These are phyloP conservation scores for Polypterus senegalus DNA, from an alignment of 2,113 vertebrate species.

Conservation along the genomic window DNA sequence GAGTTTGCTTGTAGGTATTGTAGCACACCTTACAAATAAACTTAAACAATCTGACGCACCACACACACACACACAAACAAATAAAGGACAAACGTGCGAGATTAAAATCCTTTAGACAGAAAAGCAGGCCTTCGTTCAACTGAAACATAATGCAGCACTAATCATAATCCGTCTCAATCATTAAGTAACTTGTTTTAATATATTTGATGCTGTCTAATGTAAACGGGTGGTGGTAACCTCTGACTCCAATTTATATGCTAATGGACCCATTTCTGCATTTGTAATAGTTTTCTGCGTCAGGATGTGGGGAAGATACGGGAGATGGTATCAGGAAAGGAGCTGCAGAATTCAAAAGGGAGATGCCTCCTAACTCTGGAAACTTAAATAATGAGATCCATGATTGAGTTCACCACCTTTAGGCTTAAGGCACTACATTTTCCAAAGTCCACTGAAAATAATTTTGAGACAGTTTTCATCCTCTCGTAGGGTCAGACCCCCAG, in stretches of 20 bases:
- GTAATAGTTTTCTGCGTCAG: neutral
- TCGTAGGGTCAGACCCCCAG: neutral
- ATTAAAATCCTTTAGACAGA: neutral
- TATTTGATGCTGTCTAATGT: neutral
- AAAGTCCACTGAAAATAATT: slow-evolving; percentile 2
- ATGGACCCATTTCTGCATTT: slow-evolving; percentile 4
- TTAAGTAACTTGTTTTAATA: neutral
- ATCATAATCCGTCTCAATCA: slow-evolving; percentile 5
- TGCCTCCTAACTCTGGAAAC: neutral
- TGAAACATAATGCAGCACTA: neutral
- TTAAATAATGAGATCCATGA: slow-evolving; percentile 4
- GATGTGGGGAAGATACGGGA: neutral
- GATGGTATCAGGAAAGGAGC: slow-evolving; percentile 1
- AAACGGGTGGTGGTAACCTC: slow-evolving; percentile 9
- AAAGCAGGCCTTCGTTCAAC: neutral
- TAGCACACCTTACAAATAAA: too few relatives aligned
- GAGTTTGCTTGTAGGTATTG: too few relatives aligned
- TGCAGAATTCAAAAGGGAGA: neutral
- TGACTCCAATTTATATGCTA: slow-evolving; percentile 13
- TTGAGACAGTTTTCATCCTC: neutral
- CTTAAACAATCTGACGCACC: neutral
- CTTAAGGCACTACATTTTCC: neutral
- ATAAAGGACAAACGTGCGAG: neutral
- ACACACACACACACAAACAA: neutral
- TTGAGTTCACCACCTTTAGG: neutral